Percentiles rank a stretch among this genome's conserved stretches.
These are phyloP conservation scores for Festucalex cinctus DNA, from an alignment of 2,113 vertebrate genomes.

Conservation along the genomic window DNA sequence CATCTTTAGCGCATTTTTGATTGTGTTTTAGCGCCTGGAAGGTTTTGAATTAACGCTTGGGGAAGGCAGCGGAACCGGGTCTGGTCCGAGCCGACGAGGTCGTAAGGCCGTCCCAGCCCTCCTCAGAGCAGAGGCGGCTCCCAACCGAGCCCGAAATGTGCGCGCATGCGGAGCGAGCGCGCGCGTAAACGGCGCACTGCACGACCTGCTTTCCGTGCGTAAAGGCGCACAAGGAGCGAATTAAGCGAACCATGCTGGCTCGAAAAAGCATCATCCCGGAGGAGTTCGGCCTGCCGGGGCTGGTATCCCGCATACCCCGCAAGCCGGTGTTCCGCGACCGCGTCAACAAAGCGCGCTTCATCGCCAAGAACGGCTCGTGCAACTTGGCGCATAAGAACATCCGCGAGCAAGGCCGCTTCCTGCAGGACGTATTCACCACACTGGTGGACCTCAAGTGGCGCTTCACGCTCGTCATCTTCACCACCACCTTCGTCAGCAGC, in stretches of 20 bases:
- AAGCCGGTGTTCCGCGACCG: constrained; percentile 90
- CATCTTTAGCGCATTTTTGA: too few relatives aligned
- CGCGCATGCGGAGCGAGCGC: not conserved
- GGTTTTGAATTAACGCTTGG: not conserved
- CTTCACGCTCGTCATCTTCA: constrained; percentile 96
- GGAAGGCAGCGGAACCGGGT: constrained; percentile 30
- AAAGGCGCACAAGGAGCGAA: constrained; percentile 30
- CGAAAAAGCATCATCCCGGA: constrained; percentile 98
- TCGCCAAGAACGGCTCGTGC: constrained; percentile 96
- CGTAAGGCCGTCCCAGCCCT: constrained; percentile 43
- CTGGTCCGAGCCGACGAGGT: constrained; percentile 35
- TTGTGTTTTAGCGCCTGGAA: not conserved
- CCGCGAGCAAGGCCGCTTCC: constrained; percentile 93
- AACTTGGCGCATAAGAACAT: constrained; percentile 99
- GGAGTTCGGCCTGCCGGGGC: constrained; percentile 89
- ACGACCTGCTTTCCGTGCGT: constrained; percentile 22
- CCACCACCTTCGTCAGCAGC: constrained; percentile 96
- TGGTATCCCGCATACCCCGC: constrained; percentile 84
- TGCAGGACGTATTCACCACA: constrained; percentile 98
- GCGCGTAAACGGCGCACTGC: too few relatives aligned
- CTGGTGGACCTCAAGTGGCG: constrained; percentile 98
- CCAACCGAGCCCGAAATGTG: not conserved
- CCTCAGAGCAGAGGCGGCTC: constrained; percentile 28
- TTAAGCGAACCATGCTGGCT: constrained; percentile 80
- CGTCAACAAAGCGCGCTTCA: constrained; percentile 91